Evolutionary conservation across 2,888 invertebrate species (phyloP).

Genomic region (Lypha dubia): DNA sequence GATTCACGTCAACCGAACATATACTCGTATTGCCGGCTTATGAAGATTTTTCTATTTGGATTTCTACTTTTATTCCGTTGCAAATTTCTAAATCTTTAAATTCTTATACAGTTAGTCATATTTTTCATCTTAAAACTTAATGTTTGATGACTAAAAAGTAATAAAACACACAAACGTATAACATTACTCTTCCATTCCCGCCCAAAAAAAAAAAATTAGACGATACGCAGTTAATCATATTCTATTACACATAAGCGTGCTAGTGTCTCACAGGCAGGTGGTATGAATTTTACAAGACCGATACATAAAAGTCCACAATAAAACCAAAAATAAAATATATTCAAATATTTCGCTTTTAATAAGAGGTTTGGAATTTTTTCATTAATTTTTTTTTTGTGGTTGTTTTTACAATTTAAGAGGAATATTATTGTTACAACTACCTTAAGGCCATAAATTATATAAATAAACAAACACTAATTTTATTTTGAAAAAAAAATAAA

Average conservation of each 20-base stretch:
- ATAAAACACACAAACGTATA: slow-evolving; percentile 33
- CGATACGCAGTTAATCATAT: neutral
- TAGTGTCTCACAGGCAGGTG: slow-evolving; percentile 35
- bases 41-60: too few relatives aligned
- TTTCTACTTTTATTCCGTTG: too few relatives aligned
- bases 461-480: slow-evolving; percentile 37
- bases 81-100: neutral
- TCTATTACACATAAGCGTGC: neutral
- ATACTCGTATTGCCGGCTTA: too few relatives aligned
- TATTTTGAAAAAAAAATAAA: slow-evolving; percentile 24
- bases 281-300: slow-evolving; percentile 27
- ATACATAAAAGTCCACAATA: slow-evolving; percentile 19
- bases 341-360: slow-evolving; percentile 25
- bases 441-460: slow-evolving; percentile 58
- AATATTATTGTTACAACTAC: slow-evolving; percentile 28
- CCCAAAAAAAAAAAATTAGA: neutral
- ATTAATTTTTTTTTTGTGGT: neutral
- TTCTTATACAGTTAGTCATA: neutral
- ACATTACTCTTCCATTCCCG: neutral
- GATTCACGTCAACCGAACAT: too few relatives aligned
- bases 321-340: neutral
- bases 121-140: neutral
- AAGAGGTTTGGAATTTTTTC: slow-evolving; percentile 14
- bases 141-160: slow-evolving; percentile 29
- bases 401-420: neutral